Base-by-base conservation (phyloP, 2,888 invertebrate species). In the Tetragonisca angustula region DNA sequence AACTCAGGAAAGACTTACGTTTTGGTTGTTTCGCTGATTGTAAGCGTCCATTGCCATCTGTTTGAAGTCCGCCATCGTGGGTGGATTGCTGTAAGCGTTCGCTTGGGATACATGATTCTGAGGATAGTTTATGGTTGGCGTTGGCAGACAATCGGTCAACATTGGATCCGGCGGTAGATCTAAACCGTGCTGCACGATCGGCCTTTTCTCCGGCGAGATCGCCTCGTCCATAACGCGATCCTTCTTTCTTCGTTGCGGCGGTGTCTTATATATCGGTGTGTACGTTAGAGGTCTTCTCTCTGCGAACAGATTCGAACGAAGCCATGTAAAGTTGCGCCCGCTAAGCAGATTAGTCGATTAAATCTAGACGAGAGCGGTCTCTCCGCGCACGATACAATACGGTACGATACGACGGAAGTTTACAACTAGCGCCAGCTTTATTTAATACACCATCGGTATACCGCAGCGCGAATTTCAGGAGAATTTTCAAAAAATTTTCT, bases 11-110 rank as follows among this genome's bases (percentile, higher is more conserved):
- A 13, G 9, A 89, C 93, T 93, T 76, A 94, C 94, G 79, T 93
- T 94, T 84, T 93, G 93, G 82, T 93, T 91, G 87, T 93, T 94
- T 43, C 93, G 92, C 78, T 94, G 94, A 90, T 94, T 94, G 85
- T 93, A 94, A 61, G 93, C 93, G 79, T 94, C 93, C 91, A 93
- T 93, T 71, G 94, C 94, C 92, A 94, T 94, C 86, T 94, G 94
- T 76, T 94, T 94, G 84, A 94, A 94, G 75, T 94, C 94, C 43
- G 93, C 93, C 91, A 94, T 91, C 5, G 94, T 94, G 54, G 94
- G 94, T 79, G 91, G 89, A 78, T 93, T 90, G 78, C 88, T 90
- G 87, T 92, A 93, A 68, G 90, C 80, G 83, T 91, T 92, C 78
- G 89, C 88, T 83, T 89, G 85, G 64, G 89, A 49, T 54, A 83